Evolutionary conservation across 2,888 invertebrate species (phyloP).

Genomic region (Nomada goodeniana): DNA sequence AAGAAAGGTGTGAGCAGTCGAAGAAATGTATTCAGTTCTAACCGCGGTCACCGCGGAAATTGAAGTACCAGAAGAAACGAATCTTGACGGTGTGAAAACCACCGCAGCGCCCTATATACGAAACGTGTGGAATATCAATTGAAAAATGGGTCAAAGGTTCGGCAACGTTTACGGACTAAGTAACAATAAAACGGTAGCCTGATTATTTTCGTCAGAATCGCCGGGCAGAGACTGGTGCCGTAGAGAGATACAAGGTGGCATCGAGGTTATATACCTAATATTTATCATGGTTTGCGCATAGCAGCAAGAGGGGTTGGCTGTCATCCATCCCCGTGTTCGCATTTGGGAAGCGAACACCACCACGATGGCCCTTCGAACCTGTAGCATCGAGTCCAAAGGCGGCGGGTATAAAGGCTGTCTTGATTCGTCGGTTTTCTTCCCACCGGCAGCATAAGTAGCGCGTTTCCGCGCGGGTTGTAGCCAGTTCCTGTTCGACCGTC

Average conservation of each 20-base stretch:
- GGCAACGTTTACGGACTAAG: conserved; percentile 52
- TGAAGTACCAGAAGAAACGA: conserved; percentile 22
- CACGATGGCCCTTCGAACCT: conserved; percentile 57
- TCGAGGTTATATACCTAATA: background rate
- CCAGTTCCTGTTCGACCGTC: conserved; percentile 79
- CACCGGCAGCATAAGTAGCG: conserved; percentile 80
- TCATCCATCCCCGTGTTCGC: conserved; percentile 32
- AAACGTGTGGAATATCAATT: conserved; percentile 73
- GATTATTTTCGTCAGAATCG: conserved; percentile 21
- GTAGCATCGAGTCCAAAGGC: conserved; percentile 55
- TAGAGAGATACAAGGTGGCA: conserved; percentile 8
- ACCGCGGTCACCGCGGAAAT: conserved; percentile 16
- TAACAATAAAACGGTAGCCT: conserved; percentile 31
- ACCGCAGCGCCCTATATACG: conserved; percentile 52
- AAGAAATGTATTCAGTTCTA: background rate
- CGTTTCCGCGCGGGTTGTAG: conserved; percentile 76
- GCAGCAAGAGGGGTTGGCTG: conserved; percentile 37
- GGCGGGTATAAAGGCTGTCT: conserved; percentile 41
- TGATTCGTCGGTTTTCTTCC: conserved; percentile 64
- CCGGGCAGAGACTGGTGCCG: background rate
- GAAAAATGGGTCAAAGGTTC: conserved; percentile 82
- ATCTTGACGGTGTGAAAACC: conserved; percentile 23
- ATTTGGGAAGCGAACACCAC: conserved; percentile 16
- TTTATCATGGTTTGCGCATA: conserved; percentile 54
- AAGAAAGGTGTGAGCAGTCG: conserved; percentile 34